A percentile compares a stretch with the other conserved stretches of the same genome.
Conservation (phyloP, 1,140 invertebrate species). For the Pseudobourletiella spinata region DNA sequence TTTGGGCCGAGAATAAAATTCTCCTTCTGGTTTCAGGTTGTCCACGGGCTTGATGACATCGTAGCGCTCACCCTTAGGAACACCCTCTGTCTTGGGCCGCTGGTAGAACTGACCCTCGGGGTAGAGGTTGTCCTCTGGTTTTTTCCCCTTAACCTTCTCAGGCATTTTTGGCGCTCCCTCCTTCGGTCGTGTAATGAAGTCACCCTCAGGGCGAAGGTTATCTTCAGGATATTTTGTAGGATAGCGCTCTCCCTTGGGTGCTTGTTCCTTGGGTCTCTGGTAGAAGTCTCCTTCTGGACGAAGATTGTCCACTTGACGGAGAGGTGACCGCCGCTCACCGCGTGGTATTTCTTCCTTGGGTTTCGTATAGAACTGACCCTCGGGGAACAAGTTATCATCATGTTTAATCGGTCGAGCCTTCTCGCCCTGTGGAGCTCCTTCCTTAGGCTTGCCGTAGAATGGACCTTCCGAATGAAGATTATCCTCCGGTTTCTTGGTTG, state of each 20-base stretch:
- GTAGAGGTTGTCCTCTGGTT: slow-evolving; percentile 39
- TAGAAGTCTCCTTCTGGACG: slow-evolving; percentile 34
- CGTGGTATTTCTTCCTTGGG: slow-evolving; percentile 6
- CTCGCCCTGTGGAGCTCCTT: slow-evolving; percentile 34
- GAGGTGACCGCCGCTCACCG: slow-evolving; percentile 43
- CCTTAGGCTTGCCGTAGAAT: slow-evolving; percentile 39
- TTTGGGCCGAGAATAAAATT: slow-evolving; percentile 19
- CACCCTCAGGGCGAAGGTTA: slow-evolving; percentile 40
- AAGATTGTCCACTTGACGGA: slow-evolving; percentile 49
- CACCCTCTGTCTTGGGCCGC: neutral
- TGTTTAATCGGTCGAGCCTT: slow-evolving; percentile 39
- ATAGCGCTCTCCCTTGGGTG: slow-evolving; percentile 42
- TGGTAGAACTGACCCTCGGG: neutral
- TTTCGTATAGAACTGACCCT: slow-evolving; percentile 18
- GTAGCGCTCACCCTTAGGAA: slow-evolving; percentile 19
- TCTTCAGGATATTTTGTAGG: slow-evolving; percentile 45
- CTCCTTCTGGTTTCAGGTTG: slow-evolving; percentile 38
- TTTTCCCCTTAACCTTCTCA: slow-evolving; percentile 24
- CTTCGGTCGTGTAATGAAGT: slow-evolving; percentile 30
- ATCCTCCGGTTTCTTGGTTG: slow-evolving; percentile 35
- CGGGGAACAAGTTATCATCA: slow-evolving; percentile 45
- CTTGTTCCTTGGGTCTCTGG: slow-evolving; percentile 7
- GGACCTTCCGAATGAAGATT: slow-evolving; percentile 41
- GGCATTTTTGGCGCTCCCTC: slow-evolving; percentile 34
- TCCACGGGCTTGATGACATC: slow-evolving; percentile 21